A percentile compares a stretch with the other conserved stretches of the same genome.
phyloP scores from a whole-genome alignment of 2,888 invertebrate genomes.

The Acholoe squamosa region DNA sequence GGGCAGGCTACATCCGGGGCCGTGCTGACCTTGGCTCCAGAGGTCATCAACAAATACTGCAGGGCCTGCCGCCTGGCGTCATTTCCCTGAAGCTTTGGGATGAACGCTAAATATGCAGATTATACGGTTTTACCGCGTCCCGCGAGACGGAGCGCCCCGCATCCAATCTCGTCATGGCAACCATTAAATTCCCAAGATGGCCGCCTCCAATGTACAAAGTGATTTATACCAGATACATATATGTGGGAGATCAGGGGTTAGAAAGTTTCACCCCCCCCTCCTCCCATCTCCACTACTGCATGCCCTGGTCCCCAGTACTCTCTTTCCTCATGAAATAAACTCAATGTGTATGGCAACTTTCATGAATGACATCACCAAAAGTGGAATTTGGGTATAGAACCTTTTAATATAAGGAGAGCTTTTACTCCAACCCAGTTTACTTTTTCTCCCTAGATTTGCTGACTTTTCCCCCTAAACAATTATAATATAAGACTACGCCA shows the following conservation, averaged over 20 bases:
- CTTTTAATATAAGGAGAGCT: no score
- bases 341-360: no score
- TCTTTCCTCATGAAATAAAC: no score
- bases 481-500: no score
- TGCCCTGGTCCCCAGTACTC: no score
- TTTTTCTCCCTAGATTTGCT: no score
- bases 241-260: neutral
- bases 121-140: neutral
- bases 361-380: no score
- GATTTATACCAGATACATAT: conserved; percentile 41
- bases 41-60: conserved; percentile 7
- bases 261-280: neutral
- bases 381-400: no score
- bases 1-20: conserved; percentile 12
- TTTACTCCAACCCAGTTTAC: no score
- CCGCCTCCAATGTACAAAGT: neutral
- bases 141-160: neutral
- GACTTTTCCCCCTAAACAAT: no score
- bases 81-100: conserved; percentile 33
- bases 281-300: no score
- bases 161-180: conserved; percentile 41
- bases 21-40: conserved; percentile 7
- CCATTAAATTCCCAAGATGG: conserved; percentile 38
- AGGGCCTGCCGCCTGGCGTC: neutral
- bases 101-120: conserved; percentile 41